Evolutionary conservation across 2,888 invertebrate genomes (phyloP).

Genomic region (Apotomis capreana): DNA sequence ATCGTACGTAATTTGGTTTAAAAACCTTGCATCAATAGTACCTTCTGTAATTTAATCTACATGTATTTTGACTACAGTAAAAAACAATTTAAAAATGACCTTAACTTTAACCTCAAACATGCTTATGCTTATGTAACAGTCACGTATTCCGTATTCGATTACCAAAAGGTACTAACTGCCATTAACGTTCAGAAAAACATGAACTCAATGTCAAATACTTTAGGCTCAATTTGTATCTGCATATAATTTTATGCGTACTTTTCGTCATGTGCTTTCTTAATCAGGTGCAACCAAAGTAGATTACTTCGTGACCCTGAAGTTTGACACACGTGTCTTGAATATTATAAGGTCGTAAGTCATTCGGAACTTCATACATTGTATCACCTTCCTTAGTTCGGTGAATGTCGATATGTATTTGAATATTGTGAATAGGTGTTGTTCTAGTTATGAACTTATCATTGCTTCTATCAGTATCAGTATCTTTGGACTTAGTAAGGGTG

Average conservation of each 20-base stretch:
- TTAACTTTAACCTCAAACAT: slow-evolving; percentile 31
- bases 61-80: slow-evolving; percentile 15
- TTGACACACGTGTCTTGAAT: not conserved
- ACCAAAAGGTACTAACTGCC: not conserved
- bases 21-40: not conserved
- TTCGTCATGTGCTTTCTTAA: not conserved
- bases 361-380: not conserved
- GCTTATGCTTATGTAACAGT: slow-evolving; percentile 28
- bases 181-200: not conserved
- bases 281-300: slow-evolving; percentile 22
- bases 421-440: not conserved
- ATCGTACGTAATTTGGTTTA: not conserved
- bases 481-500: no score
- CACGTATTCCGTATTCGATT: not conserved
- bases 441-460: not conserved
- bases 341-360: not conserved
- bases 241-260: not conserved
- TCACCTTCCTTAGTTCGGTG: not conserved
- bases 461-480: no score
- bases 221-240: not conserved
- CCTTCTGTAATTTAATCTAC: not conserved
- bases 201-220: not conserved
- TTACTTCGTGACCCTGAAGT: slow-evolving; percentile 23
- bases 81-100: slow-evolving; percentile 31
- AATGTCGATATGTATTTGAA: not conserved